A percentile compares a stretch with the other conserved stretches of the same genome.
phyloP scores from a whole-genome alignment of 1,140 invertebrate species.

The Stegodyphus dumicola region DNA sequence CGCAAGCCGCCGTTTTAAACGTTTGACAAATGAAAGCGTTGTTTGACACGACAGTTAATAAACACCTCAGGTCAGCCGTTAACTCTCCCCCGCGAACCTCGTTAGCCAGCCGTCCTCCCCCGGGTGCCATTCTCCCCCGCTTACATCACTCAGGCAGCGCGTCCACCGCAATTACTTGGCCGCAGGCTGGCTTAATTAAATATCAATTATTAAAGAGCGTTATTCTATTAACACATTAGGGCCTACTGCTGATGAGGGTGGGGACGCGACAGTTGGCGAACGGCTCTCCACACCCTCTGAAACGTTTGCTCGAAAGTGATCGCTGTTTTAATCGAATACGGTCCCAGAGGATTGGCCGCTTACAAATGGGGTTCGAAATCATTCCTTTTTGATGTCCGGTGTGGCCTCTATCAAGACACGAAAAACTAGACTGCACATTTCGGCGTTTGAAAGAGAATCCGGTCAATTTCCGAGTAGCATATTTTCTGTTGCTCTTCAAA shows the following conservation, averaged over 20 bases:
- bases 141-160: slow-evolving; percentile 30
- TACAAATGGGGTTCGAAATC: neutral
- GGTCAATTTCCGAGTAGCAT: no score
- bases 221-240: slow-evolving; percentile 61
- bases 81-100: slow-evolving; percentile 16
- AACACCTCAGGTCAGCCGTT: slow-evolving; percentile 61
- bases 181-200: slow-evolving; percentile 57
- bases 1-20: slow-evolving; percentile 22
- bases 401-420: no score
- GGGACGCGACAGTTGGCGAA: slow-evolving; percentile 54
- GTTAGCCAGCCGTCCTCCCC: slow-evolving; percentile 51
- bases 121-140: slow-evolving; percentile 33
- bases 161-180: slow-evolving; percentile 54
- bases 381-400: no score
- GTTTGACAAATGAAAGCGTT: slow-evolving; percentile 59
- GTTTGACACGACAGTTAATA: slow-evolving; percentile 62
- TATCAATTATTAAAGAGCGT: slow-evolving; percentile 62
- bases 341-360: neutral
- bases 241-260: slow-evolving; percentile 35
- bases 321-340: slow-evolving; percentile 35
- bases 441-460: no score
- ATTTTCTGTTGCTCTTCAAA: no score
- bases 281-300: slow-evolving; percentile 18
- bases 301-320: slow-evolving; percentile 34
- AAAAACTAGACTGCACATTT: no score